Evolutionary conservation across 2,113 vertebrate genomes (phyloP), one percentile per base, ranked within the genome.

Genomic region (Lagopus leucura): DNA sequence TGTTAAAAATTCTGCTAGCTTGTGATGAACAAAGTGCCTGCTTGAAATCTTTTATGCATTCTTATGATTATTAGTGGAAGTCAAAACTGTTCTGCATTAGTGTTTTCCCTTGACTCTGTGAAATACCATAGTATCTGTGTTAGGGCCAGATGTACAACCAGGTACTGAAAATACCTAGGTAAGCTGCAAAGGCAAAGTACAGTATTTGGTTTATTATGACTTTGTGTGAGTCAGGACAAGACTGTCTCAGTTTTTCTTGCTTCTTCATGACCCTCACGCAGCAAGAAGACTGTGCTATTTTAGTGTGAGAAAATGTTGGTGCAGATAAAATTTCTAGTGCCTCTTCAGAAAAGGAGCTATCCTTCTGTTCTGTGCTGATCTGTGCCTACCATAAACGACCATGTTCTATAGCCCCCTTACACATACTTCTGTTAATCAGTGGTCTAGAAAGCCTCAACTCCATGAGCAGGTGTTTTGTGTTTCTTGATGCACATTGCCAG

Each of bases 61-160:
- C 32, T 16, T 0, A 40, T 50, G 24, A 11, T 42, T 55, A 60
- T 27, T 2, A 6, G 3, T 63, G 47, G 48, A 45, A 34, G 61
- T 81, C 55, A 55, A 5, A 81, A 50, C 24, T 28, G 13, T 58
- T 4, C 20, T 13, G 12, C 22, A 15, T 60, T 82, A 7, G 45
- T 0, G 0, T 38, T 1, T 84, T 89, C 36, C 83, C 47, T 64
- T 34, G 38, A 16, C 60, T 47, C 6, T 20, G 32, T 61, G 73
- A 52, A 58, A 1, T 0, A 6, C 27, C 0, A 0, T 34, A 47
- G 8, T 0, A 1, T 50, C 32, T 63, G 45, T 1, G 2, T 32
- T 63, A 66, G 8, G 6, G 17, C 42, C 38, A 1, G 2, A 24
- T 32, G 42, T 64, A 60, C 72, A 38, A 8, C 17, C 24, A 18